Conservation (phyloP, 1,140 invertebrate genomes). For the Brachionus angularis region DNA sequence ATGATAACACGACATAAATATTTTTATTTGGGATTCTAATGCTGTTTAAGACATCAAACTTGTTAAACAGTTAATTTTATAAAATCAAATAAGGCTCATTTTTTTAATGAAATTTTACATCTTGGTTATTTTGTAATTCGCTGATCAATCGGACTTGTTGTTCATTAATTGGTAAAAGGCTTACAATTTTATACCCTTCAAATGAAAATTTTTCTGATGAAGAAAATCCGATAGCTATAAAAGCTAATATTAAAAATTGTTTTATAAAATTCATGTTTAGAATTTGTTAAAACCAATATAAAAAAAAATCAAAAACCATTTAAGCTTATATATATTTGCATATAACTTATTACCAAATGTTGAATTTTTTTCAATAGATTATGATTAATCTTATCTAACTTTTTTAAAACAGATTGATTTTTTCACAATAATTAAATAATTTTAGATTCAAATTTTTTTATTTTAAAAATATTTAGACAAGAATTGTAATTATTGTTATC, state of each 20-base stretch:
- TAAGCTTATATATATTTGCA: too few species aligned
- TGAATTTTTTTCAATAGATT: too few species aligned
- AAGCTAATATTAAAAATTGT: not conserved
- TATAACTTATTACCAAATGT: too few species aligned
- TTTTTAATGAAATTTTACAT: not conserved
- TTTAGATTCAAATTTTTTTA: too few species aligned
- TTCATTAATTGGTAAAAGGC: not conserved
- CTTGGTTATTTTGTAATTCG: conserved; percentile 10
- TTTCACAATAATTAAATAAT: too few species aligned
- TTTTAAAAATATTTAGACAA: too few species aligned
- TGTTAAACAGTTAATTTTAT: not conserved
- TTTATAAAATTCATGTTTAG: conserved; percentile 16
- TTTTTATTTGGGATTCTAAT: not conserved
- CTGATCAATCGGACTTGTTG: not conserved
- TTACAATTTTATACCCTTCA: conserved; percentile 12
- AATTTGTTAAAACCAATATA: too few species aligned
- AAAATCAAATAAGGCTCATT: not conserved
- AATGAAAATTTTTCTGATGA: not conserved
- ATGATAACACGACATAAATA: not conserved
- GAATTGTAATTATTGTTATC: too few species aligned
- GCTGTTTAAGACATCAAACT: conserved; percentile 20
- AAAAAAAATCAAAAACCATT: too few species aligned
- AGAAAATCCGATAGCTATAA: not conserved
- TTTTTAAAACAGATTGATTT: too few species aligned
- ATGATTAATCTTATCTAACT: too few species aligned